These are phyloP conservation scores for Stegastes partitus DNA, from an alignment of 2,113 vertebrate species.

Conservation along the genomic window DNA sequence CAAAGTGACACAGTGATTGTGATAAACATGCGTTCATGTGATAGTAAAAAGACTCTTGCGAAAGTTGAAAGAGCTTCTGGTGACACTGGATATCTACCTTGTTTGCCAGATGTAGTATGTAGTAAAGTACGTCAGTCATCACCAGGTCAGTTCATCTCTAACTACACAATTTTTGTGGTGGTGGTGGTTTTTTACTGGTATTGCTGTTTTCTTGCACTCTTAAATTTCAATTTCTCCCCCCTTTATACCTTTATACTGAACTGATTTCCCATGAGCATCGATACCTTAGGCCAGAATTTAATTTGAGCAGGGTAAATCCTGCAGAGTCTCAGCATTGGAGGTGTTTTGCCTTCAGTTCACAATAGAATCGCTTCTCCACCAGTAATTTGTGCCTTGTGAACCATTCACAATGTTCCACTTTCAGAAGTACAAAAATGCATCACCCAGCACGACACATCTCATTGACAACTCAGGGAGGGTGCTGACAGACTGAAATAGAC, in stretches of 20 bases:
- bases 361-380: neutral
- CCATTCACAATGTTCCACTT: neutral
- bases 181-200: neutral
- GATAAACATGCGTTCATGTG: neutral
- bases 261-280: slow-evolving; percentile 25
- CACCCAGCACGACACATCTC: neutral
- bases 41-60: neutral
- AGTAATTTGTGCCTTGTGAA: no score
- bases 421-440: neutral
- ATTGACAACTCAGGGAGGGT: neutral
- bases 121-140: neutral
- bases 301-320: neutral
- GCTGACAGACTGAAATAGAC: neutral
- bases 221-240: slow-evolving; percentile 22
- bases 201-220: neutral
- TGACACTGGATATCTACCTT: neutral
- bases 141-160: neutral
- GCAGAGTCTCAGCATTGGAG: neutral
- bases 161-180: neutral
- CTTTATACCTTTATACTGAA: slow-evolving; percentile 6
- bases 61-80: neutral
- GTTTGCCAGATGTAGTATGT: neutral
- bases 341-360: neutral
- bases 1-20: neutral
- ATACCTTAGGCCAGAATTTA: neutral